Conservation (phyloP, 2,113 vertebrate species). For the Heliornis fulica region DNA sequence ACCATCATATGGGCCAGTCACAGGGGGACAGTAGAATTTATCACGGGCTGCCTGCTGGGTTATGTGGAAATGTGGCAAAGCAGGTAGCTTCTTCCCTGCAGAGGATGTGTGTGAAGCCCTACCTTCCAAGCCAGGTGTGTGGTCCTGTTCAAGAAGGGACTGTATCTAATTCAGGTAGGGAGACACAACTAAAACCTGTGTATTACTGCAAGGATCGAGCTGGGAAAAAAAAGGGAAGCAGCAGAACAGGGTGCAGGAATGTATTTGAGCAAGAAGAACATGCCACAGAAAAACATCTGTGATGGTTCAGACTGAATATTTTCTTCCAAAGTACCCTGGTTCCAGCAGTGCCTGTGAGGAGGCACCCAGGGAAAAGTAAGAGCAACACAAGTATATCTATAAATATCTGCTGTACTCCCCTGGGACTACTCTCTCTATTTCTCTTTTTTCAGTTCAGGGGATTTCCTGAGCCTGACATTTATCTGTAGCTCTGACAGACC, state of each 20-base stretch:
- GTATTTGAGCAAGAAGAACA: background rate
- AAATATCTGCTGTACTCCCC: background rate
- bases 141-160: background rate
- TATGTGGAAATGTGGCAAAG: background rate
- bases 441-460: background rate
- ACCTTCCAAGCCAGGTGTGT: background rate
- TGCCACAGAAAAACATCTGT: background rate
- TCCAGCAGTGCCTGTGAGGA: background rate
- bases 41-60: background rate
- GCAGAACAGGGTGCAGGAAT: background rate
- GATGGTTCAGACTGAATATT: background rate
- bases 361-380: background rate
- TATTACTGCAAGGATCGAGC: background rate
- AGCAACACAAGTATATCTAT: background rate
- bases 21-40: background rate
- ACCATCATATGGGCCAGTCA: background rate
- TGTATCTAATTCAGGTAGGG: background rate
- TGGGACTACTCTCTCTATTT: background rate
- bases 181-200: background rate
- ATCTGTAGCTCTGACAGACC: background rate
- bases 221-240: background rate
- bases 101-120: background rate
- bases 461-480: background rate
- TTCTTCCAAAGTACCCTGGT: background rate
- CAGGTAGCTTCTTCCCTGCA: accelerated